Evolutionary conservation across 2,113 vertebrate species (phyloP).

Genomic region (Aspidoscelis tigris): DNA sequence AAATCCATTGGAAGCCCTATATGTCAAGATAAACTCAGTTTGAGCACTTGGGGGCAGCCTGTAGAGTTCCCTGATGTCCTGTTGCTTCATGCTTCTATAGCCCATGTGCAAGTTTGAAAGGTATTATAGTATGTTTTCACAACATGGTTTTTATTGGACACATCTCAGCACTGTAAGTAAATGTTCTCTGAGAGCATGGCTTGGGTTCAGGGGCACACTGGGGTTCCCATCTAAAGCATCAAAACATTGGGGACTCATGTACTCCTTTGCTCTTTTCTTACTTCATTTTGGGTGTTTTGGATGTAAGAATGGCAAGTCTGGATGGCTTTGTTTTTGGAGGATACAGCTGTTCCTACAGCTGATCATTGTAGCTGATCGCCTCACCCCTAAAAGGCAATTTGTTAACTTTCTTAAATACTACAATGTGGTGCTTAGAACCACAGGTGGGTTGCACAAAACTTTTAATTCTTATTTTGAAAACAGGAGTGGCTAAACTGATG

Average conservation of each 20-base stretch:
- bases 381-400: too few species aligned
- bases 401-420: background rate
- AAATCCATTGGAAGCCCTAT: background rate
- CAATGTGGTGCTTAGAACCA: background rate
- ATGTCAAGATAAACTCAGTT: constrained; percentile 1
- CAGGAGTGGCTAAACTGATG: too few species aligned
- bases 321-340: background rate
- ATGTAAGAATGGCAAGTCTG: background rate
- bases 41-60: background rate
- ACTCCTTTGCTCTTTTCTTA: background rate
- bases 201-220: background rate
- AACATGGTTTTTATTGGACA: background rate
- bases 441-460: background rate
- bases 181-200: background rate
- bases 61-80: background rate
- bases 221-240: background rate
- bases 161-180: background rate
- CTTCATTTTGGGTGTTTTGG: background rate
- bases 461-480: too few species aligned
- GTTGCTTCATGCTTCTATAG: background rate
- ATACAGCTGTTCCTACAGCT: background rate
- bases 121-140: constrained; percentile 5
- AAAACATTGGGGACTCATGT: background rate
- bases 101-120: background rate
- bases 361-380: background rate